Base-by-base conservation (phyloP, 2,797 vertebrate species). In the Phataginus tetradactyla region DNA sequence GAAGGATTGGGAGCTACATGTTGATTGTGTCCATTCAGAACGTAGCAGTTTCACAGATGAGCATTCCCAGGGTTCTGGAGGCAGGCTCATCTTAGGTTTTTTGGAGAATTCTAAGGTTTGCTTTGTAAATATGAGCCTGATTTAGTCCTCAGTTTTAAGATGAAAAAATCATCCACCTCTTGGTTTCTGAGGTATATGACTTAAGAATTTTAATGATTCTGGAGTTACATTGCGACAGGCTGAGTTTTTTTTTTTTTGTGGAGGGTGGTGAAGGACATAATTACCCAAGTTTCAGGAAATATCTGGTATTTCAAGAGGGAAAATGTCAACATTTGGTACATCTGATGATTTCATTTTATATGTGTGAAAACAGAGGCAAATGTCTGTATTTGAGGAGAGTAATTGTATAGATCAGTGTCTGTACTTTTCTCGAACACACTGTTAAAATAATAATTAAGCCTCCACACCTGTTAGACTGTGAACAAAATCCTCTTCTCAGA, bases 321-420 rank as follows among this genome's bases (percentile, higher is more conserved):
- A 96, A 91, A 91, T 97, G 79, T 97, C 96, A 98, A 97, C 92
- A 93, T 94, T 80, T 96, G 96, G 88, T 97, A 78, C 95, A 97
- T 97, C 94, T 88, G 96, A 97, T 96, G 95, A 86, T 97, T 96
- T 98, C 97, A 97, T 97, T 97, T 97, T 81, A 21, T 96, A 94
- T 96, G 95, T 97, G 96, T 97, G 96, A 96, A 97, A 96, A 97
- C 96, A 97, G 91, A 96, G 93, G 86, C 96, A 97, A 98, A 97
- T 97, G 96, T 95, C 93, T 94, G 83, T 97, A 45, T 98, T 97
- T 95, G 96, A 97, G 96, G 85, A 96, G 89, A 94, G 72, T 93
- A 97, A 97, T 95, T 97, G 96, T 96, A 83, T 90, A 96, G 97
- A 93, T 96, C 92, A 11, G 77, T 95, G 96, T 97, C 94, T 94